A percentile compares a stretch with the other conserved stretches of the same genome.
These are phyloP conservation scores for Acrobasis consociella DNA, from an alignment of 2,888 invertebrate genomes.

Conservation along the genomic window DNA sequence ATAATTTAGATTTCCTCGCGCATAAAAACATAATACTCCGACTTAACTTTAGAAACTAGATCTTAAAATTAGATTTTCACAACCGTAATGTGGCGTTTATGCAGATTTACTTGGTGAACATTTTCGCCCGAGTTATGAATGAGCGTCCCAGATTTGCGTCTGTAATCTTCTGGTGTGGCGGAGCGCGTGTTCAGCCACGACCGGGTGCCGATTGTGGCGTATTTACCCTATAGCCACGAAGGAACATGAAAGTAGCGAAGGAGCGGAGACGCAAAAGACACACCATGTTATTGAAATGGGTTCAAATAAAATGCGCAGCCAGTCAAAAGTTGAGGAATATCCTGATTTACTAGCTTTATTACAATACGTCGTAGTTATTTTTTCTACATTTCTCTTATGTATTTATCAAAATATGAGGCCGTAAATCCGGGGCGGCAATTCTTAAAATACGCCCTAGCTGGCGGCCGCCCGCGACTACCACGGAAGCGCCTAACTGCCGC, in stretches of 20 bases:
- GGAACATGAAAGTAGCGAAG: too few relatives aligned
- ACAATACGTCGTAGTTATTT: too few relatives aligned
- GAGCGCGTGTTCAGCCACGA: slow-evolving; percentile 34
- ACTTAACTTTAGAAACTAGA: slow-evolving; percentile 47
- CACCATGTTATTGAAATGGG: too few relatives aligned
- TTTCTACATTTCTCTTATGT: too few relatives aligned
- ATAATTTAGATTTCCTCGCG: slow-evolving; percentile 22
- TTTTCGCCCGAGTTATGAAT: slow-evolving; percentile 69
- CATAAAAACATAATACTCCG: slow-evolving; percentile 36
- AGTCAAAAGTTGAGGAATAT: too few relatives aligned
- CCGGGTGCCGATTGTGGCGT: slow-evolving; percentile 23
- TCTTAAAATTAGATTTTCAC: slow-evolving; percentile 58
- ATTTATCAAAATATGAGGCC: too few relatives aligned
- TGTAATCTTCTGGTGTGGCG: slow-evolving; percentile 60
- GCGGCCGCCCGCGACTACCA: slow-evolving; percentile 42
- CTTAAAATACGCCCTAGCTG: slow-evolving; percentile 1
- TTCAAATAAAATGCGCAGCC: too few relatives aligned
- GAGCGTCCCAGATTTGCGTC: slow-evolving; percentile 64
- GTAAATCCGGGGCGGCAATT: too few relatives aligned
- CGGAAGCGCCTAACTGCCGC: slow-evolving; percentile 67
- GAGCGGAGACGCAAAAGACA: too few relatives aligned
- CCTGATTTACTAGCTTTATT: too few relatives aligned
- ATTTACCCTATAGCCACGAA: too few relatives aligned
- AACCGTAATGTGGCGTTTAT: slow-evolving; percentile 66
- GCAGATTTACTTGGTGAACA: slow-evolving; percentile 67